Percentiles rank a stretch among this genome's conserved stretches.
Conservation (phyloP, 92 coral and sea anemone genomes). For the Metridium senile region DNA sequence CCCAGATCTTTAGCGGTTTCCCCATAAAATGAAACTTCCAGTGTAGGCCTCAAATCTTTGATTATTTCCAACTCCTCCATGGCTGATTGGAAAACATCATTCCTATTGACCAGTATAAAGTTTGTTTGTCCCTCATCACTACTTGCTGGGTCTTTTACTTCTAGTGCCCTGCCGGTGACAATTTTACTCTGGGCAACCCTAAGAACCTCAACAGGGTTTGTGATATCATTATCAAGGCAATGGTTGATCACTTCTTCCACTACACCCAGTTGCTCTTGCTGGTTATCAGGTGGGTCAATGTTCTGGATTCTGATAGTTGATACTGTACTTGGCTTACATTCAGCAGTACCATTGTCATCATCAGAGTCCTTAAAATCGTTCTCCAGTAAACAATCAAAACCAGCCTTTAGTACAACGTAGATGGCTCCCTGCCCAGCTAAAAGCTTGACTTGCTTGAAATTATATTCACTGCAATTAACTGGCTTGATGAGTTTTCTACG, state of each 20-base stretch:
- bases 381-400: not conserved
- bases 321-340: too few relatives aligned
- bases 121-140: constrained; percentile 36
- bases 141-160: constrained; percentile 40
- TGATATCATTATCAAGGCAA: too few relatives aligned
- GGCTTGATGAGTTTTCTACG: constrained; percentile 45
- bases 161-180: constrained; percentile 52
- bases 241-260: too few relatives aligned
- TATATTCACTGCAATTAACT: constrained; percentile 38
- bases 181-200: constrained; percentile 45
- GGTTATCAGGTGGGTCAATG: too few relatives aligned
- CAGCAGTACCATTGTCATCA: too few relatives aligned
- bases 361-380: too few relatives aligned
- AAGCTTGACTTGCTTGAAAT: constrained; percentile 50
- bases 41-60: constrained; percentile 28
- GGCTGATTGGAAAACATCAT: constrained; percentile 45
- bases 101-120: constrained; percentile 46
- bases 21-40: constrained; percentile 53
- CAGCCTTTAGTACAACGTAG: constrained; percentile 5
- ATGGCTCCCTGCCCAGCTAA: constrained; percentile 53
- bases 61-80: constrained; percentile 41
- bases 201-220: constrained; percentile 53
- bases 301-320: too few relatives aligned
- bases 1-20: constrained; percentile 63
- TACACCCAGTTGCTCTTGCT: too few relatives aligned